These are phyloP conservation scores for Polyploca ridens DNA, from an alignment of 2,888 invertebrate genomes.

Conservation along the genomic window DNA sequence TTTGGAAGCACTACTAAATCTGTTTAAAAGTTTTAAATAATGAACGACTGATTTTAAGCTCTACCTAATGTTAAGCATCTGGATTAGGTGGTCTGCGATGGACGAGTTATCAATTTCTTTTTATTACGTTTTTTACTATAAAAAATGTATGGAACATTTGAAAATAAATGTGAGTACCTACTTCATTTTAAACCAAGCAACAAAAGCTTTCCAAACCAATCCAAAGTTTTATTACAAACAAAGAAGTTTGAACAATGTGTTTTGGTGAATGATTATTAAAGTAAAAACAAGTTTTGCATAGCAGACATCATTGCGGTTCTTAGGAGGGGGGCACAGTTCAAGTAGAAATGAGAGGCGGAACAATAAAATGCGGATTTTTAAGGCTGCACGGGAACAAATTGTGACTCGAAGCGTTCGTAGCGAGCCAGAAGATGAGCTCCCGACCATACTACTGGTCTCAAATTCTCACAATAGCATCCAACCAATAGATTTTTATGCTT, in stretches of 20 bases:
- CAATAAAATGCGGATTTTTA: conserved; percentile 82
- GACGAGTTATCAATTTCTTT: too few relatives aligned
- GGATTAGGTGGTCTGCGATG: too few relatives aligned
- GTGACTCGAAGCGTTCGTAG: conserved; percentile 66
- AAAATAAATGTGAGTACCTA: neutral
- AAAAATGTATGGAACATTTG: too few relatives aligned
- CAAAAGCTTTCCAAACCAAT: neutral
- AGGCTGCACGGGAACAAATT: conserved; percentile 79
- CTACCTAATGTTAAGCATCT: too few relatives aligned
- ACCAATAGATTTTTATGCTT: neutral
- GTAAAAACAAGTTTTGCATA: conserved; percentile 35
- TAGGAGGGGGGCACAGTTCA: conserved; percentile 59
- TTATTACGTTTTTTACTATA: too few relatives aligned
- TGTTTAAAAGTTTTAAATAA: too few relatives aligned
- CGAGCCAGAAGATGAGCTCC: conserved; percentile 63
- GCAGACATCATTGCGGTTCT: conserved; percentile 55
- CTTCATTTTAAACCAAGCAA: neutral
- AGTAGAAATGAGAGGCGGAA: conserved; percentile 72
- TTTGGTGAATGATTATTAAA: conserved; percentile 34
- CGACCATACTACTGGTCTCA: conserved; percentile 54
- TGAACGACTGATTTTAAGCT: too few relatives aligned
- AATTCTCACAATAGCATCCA: conserved; percentile 12
- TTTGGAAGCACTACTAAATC: too few relatives aligned
- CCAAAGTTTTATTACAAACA: neutral
- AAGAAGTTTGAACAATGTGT: conserved; percentile 14